Base-by-base conservation (phyloP, 2,797 vertebrate species). In the Karalla daura region DNA sequence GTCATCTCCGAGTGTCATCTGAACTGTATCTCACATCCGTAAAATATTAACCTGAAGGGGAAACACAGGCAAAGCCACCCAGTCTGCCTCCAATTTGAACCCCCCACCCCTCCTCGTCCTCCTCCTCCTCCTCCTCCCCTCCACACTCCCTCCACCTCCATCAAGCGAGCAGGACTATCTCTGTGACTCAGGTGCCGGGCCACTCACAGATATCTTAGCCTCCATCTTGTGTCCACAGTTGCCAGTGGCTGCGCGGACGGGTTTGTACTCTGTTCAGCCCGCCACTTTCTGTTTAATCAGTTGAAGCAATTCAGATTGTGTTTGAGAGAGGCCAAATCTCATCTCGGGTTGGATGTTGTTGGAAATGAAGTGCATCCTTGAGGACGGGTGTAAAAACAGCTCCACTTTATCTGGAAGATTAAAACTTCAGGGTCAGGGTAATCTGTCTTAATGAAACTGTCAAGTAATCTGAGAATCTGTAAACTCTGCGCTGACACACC, bases 171-270 rank as follows among this genome's bases (percentile, higher is more conserved):
- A 70, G 66, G 64, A 67, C 86, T 84, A 88, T 89, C 86, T 88
- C 80, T 74, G 54, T 49, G 74, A 77, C 83, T 88, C 85, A 79
- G 84, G 84, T 85, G 87, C 83, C 79, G 71, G 80, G 72, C 79
- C 86, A 78, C 83, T 86, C 85, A 52, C 72, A 41, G 84, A 81
- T 90, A 88, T 89, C 90, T 83, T 68, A 53, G 66, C 81, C 74
- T 83, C 85, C 64, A 90, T 88, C 89, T 89, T 84, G 74, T 89
- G 87, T 91, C 89, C 81, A 83, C 90, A 85, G 76, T 88, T 56
- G 78, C 88, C 72, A 56, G 74, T 78, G 86, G 83, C 78, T 70
- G 76, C 39, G 67, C 58, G 87, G 80, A 85, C 44, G 24, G 59
- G 77, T 69, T 86, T 76, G 81, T 75, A 68, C 80, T 84, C 80